A percentile compares a stretch with the other conserved stretches of the same genome.
phyloP scores from a whole-genome alignment of 2,113 vertebrate genomes.

The Potamarius usumacintae region DNA sequence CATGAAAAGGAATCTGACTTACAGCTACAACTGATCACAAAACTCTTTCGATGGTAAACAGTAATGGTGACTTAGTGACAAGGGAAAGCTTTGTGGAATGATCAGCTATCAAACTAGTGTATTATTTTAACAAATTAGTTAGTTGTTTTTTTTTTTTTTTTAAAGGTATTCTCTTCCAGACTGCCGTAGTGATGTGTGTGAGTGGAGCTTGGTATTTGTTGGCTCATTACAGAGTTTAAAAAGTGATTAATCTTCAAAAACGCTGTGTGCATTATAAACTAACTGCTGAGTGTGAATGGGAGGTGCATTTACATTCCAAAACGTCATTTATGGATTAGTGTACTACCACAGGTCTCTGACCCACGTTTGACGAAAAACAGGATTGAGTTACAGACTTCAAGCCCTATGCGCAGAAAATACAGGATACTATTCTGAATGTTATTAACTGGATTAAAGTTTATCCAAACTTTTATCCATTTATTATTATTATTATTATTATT shows the following conservation, averaged over 20 bases:
- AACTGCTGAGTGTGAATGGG: background rate
- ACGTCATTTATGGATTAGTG: background rate
- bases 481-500: background rate
- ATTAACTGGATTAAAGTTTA: background rate
- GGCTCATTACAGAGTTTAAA: background rate
- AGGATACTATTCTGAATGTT: background rate
- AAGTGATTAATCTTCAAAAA: background rate
- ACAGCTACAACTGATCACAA: background rate
- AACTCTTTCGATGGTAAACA: background rate
- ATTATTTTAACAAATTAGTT: constrained; percentile 2
- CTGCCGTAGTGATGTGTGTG: background rate
- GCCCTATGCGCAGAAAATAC: background rate
- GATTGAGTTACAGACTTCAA: background rate
- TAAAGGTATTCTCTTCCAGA: background rate
- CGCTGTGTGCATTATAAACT: background rate
- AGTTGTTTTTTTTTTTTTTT: too few relatives aligned
- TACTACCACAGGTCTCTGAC: background rate
- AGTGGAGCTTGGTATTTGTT: background rate
- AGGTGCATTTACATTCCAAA: constrained; percentile 20
- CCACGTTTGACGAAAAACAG: background rate
- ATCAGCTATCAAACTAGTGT: background rate
- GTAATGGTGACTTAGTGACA: background rate
- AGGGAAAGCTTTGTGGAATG: background rate
- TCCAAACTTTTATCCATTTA: background rate
- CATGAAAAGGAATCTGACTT: background rate